phyloP scores from a whole-genome alignment of 2,113 vertebrate species.

The Chaenocephalus aceratus region DNA sequence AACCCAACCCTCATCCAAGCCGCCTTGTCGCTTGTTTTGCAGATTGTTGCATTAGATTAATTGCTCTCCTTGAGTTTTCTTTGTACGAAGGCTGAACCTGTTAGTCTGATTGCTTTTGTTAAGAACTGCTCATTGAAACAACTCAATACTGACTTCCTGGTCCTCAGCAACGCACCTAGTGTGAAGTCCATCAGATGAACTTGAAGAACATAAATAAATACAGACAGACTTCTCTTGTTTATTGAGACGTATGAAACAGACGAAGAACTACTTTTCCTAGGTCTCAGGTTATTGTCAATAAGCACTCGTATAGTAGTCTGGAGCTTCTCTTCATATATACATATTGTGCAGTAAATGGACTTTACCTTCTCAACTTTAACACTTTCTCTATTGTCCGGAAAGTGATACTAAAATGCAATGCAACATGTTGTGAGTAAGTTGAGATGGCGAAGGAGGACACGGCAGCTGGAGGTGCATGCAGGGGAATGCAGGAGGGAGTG shows the following conservation, averaged over 20 bases:
- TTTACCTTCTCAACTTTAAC: too few species aligned
- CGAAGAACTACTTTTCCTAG: neutral
- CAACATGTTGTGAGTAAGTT: neutral
- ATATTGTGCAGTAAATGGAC: too few species aligned
- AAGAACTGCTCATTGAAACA: too few species aligned
- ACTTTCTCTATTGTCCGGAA: neutral
- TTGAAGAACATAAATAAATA: too few species aligned
- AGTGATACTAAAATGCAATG: neutral
- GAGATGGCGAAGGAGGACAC: neutral
- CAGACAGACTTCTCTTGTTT: too few species aligned
- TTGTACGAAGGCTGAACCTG: too few species aligned
- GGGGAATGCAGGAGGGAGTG: neutral
- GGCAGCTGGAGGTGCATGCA: too few species aligned
- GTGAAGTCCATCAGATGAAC: too few species aligned
- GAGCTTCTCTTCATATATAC: neutral
- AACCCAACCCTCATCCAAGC: neutral
- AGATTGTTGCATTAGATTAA: neutral
- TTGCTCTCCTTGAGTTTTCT: neutral
- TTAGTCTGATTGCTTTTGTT: too few species aligned
- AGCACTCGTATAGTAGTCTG: neutral
- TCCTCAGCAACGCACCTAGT: too few species aligned
- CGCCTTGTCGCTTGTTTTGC: neutral
- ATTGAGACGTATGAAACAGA: too few species aligned
- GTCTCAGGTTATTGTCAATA: neutral
- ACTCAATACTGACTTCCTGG: too few species aligned